A percentile compares a stretch with the other conserved stretches of the same genome.
Conservation (phyloP, 30 jellyfish, hydroid and myxozoan genomes). For the Hydractinia symbiolongicarpus region DNA sequence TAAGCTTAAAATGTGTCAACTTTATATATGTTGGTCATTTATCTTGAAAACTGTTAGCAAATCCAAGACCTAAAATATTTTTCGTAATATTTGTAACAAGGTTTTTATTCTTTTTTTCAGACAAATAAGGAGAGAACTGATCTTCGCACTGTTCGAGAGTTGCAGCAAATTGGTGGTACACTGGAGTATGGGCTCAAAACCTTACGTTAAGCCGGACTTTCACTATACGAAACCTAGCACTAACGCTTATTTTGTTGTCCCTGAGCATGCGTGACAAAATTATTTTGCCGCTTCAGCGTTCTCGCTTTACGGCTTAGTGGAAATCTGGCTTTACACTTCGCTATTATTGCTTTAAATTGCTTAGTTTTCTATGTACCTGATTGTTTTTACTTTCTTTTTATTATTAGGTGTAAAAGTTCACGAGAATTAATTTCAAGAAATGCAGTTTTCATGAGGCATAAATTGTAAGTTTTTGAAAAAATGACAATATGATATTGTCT, state of each 20-base stretch:
- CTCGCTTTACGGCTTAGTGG: too few relatives aligned
- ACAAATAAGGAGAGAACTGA: conserved; percentile 49
- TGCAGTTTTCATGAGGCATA: conserved; percentile 24
- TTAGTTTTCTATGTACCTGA: background rate
- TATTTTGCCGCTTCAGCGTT: too few relatives aligned
- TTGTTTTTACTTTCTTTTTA: background rate
- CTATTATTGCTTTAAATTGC: background rate
- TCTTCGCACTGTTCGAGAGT: conserved; percentile 65
- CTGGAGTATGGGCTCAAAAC: conserved; percentile 41
- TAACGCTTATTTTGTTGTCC: too few relatives aligned
- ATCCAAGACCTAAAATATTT: too few relatives aligned
- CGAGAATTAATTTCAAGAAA: conserved; percentile 16
- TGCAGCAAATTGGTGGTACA: conserved; percentile 60
- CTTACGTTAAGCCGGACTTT: background rate
- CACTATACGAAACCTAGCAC: too few relatives aligned
- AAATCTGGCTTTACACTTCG: too few relatives aligned
- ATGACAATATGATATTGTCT: background rate
- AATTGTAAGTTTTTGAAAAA: background rate
- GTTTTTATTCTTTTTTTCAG: conserved; percentile 44
- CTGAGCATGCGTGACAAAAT: too few relatives aligned
- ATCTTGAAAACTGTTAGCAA: too few relatives aligned
- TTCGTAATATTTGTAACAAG: too few relatives aligned
- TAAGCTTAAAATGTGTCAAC: too few relatives aligned
- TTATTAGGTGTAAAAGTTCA: background rate
- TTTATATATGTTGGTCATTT: too few relatives aligned